Evolutionary conservation across 2,797 vertebrate species (phyloP).

Genomic region (Trachops cirrhosus): DNA sequence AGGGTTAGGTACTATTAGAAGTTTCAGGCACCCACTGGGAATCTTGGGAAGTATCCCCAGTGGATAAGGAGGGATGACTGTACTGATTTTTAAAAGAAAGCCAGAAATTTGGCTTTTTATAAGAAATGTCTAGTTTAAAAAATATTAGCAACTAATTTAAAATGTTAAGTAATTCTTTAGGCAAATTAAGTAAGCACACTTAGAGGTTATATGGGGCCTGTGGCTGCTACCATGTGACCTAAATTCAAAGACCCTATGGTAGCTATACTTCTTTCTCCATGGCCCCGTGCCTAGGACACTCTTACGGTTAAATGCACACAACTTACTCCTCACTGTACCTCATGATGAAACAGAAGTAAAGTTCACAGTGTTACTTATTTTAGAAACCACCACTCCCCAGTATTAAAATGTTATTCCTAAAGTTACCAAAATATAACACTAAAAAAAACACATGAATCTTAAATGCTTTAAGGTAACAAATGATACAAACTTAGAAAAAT

Average conservation of each 20-base stretch:
- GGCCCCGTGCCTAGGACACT: not conserved
- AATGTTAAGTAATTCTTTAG: slow-evolving; percentile 23
- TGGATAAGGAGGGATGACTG: not conserved
- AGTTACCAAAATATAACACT: slow-evolving; percentile 38
- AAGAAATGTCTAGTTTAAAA: not conserved
- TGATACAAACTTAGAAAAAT: slow-evolving; percentile 8
- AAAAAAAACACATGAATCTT: not conserved
- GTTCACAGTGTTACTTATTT: slow-evolving; percentile 1
- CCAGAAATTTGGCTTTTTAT: not conserved
- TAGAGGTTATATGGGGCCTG: not conserved
- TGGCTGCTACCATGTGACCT: not conserved
- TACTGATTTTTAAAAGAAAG: not conserved
- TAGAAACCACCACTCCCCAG: not conserved
- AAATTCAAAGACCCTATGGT: not conserved
- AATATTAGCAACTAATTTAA: slow-evolving; percentile 21
- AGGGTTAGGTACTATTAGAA: not conserved
- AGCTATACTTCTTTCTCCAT: not conserved
- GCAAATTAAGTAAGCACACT: slow-evolving; percentile 13
- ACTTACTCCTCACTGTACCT: not conserved
- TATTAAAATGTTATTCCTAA: slow-evolving; percentile 1
- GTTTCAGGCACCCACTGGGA: not conserved
- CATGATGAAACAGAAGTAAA: slow-evolving; percentile 31
- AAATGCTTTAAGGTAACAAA: slow-evolving; percentile 20
- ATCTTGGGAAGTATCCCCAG: not conserved
- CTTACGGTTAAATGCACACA: slow-evolving; percentile 4